Conservation (phyloP, 2,888 invertebrate species). For the Parelbella ahira region DNA sequence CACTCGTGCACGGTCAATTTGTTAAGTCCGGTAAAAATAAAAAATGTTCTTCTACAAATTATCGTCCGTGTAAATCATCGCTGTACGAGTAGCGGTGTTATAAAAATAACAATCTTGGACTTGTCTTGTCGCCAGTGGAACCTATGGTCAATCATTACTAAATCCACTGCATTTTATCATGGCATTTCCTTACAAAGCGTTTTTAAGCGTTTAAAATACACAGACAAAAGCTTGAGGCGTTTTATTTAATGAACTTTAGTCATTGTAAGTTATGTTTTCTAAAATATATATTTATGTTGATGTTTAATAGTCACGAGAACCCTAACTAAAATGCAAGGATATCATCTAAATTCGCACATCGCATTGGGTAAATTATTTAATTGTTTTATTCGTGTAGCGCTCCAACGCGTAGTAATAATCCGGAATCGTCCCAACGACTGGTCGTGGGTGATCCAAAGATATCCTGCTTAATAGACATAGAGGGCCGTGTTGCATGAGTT, state of each 20-base stretch:
- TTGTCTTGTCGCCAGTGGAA: slow-evolving; percentile 10
- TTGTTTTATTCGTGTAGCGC: slow-evolving; percentile 45
- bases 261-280: too few relatives aligned
- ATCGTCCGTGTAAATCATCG: slow-evolving; percentile 10
- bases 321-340: too few relatives aligned
- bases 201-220: too few relatives aligned
- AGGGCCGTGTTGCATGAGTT: slow-evolving; percentile 13
- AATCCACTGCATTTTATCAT: too few relatives aligned
- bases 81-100: slow-evolving; percentile 11
- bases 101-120: slow-evolving; percentile 9
- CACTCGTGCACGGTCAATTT: slow-evolving; percentile 11
- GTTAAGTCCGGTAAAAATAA: slow-evolving; percentile 15
- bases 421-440: slow-evolving; percentile 28
- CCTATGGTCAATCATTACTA: slow-evolving; percentile 7
- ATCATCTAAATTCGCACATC: slow-evolving; percentile 36
- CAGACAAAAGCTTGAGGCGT: too few relatives aligned
- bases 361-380: slow-evolving; percentile 47
- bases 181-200: too few relatives aligned
- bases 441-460: slow-evolving; percentile 27
- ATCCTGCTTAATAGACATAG: slow-evolving; percentile 24
- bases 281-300: too few relatives aligned
- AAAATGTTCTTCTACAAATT: slow-evolving; percentile 15
- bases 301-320: too few relatives aligned
- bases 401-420: slow-evolving; percentile 27
- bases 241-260: too few relatives aligned